Evolutionary conservation across 2,888 invertebrate species (phyloP).

Genomic region (Xestia c-nigrum): DNA sequence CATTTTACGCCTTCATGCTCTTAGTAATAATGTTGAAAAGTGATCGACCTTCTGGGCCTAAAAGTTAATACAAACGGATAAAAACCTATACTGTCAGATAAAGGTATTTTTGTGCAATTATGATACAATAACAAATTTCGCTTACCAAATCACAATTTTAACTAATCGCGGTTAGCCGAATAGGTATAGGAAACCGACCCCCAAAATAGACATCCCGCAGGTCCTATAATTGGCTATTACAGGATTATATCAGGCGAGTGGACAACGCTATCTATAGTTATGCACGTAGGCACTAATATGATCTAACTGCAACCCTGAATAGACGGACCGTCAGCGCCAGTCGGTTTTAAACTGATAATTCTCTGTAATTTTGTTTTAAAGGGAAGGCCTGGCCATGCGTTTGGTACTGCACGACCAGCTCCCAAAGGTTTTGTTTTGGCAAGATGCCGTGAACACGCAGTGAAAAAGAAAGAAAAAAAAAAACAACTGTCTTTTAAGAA

Average conservation of each 20-base stretch:
- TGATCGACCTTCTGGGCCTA: too few species aligned
- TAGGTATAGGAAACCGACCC: not conserved
- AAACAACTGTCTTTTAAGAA: not conserved
- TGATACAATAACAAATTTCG: not conserved
- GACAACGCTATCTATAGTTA: conserved; percentile 26
- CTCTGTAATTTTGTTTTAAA: conserved; percentile 16
- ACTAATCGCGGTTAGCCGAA: not conserved
- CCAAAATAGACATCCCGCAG: conserved; percentile 3
- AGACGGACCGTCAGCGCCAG: not conserved
- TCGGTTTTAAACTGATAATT: conserved; percentile 19
- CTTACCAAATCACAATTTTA: not conserved
- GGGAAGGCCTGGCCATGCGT: conserved; percentile 2
- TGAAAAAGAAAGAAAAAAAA: not conserved
- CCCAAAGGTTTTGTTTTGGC: not conserved
- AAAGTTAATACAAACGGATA: not conserved
- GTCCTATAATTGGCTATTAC: conserved; percentile 46
- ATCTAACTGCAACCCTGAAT: conserved; percentile 15
- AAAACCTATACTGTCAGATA: not conserved
- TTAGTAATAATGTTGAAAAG: too few species aligned
- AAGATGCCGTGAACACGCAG: not conserved
- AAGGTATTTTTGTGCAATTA: not conserved
- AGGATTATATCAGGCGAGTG: conserved; percentile 32
- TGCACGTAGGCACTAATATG: conserved; percentile 34
- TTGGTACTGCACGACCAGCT: not conserved
- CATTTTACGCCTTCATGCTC: too few species aligned